A percentile compares a stretch with the other conserved stretches of the same genome.
These are phyloP conservation scores for Drosophila azteca DNA, from an alignment of 1,140 invertebrate species.

Conservation along the genomic window DNA sequence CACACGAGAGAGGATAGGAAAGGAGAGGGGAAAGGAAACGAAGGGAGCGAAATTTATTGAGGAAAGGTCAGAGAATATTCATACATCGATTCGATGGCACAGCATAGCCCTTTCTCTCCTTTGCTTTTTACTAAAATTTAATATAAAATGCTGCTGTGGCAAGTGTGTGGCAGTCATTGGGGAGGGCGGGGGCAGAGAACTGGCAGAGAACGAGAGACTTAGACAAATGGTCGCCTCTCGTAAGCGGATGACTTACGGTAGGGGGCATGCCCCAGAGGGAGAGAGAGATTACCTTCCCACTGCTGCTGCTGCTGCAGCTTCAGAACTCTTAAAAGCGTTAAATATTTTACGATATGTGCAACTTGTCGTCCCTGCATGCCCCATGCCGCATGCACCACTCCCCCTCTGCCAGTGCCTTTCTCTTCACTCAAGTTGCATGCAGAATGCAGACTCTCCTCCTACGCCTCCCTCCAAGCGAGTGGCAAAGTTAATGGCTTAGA, in stretches of 20 bases:
- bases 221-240: slow-evolving; percentile 48
- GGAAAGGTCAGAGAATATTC: slow-evolving; percentile 77
- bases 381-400: no score
- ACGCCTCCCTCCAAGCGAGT: not conserved
- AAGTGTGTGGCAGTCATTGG: slow-evolving; percentile 3
- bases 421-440: no score
- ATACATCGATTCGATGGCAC: slow-evolving; percentile 71
- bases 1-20: slow-evolving; percentile 3
- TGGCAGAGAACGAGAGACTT: slow-evolving; percentile 20
- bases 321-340: slow-evolving; percentile 74
- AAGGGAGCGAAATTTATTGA: slow-evolving; percentile 62
- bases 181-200: no score
- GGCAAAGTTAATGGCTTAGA: slow-evolving; percentile 71
- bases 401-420: no score
- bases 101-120: slow-evolving; percentile 5
- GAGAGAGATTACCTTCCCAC: not conserved
- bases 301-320: slow-evolving; percentile 27
- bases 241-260: slow-evolving; percentile 50
- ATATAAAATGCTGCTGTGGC: slow-evolving; percentile 47
- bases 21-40: no score
- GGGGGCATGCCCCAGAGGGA: no score
- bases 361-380: slow-evolving; percentile 1
- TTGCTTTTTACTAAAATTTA: slow-evolving; percentile 60
- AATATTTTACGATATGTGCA: slow-evolving; percentile 76
- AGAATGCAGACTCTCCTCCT: no score